phyloP scores from a whole-genome alignment of 2,888 invertebrate species.

The Crematogaster levior region DNA sequence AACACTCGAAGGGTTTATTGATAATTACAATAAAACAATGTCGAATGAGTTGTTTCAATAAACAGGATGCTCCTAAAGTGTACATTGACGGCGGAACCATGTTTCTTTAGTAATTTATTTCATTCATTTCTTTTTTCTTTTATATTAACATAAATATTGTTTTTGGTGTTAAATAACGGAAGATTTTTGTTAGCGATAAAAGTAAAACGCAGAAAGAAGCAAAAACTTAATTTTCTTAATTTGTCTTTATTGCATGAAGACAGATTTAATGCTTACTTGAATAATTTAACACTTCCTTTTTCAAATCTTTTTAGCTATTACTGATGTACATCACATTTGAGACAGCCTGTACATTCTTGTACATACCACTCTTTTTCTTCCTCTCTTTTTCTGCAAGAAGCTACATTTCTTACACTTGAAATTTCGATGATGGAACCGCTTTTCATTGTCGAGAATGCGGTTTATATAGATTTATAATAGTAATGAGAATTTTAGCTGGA shows the following conservation, averaged over 20 bases:
- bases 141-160: not conserved
- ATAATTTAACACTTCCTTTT: not conserved
- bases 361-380: not conserved
- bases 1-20: not conserved
- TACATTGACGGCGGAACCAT: not conserved
- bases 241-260: not conserved
- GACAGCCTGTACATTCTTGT: constrained; percentile 20
- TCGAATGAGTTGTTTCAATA: constrained; percentile 18
- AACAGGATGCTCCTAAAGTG: not conserved
- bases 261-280: not conserved
- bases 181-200: not conserved
- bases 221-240: not conserved
- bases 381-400: not conserved
- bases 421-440: not conserved
- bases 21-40: constrained; percentile 9
- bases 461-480: not conserved
- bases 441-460: not conserved
- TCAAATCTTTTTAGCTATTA: constrained; percentile 2
- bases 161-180: not conserved
- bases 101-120: constrained; percentile 18
- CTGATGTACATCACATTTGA: constrained; percentile 24
- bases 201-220: not conserved
- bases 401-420: not conserved
- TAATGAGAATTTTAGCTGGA: constrained; percentile 12
- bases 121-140: not conserved